Conservation (phyloP, 1,140 invertebrate genomes). For the Oedothorax gibbosus region DNA sequence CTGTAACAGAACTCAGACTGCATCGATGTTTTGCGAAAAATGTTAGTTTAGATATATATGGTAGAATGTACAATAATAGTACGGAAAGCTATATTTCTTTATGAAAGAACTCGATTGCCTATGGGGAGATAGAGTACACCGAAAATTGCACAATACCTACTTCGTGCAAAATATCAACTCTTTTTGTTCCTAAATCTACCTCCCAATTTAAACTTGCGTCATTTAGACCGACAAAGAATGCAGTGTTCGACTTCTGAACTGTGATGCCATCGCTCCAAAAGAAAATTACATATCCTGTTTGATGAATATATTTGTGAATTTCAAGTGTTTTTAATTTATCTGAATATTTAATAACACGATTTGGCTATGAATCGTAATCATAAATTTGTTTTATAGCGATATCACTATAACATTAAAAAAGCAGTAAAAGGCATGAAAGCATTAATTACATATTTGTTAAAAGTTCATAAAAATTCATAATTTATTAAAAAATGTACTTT, state of each 20-base stretch:
- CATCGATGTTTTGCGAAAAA: no score
- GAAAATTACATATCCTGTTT: conserved; percentile 52
- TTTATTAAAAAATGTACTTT: no score
- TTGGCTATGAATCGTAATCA: not conserved
- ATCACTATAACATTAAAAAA: no score
- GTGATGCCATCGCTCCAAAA: conserved; percentile 19
- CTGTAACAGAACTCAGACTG: not conserved
- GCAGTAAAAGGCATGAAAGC: no score
- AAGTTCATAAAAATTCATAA: no score
- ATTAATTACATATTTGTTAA: no score
- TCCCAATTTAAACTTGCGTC: conserved; percentile 34
- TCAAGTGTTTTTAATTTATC: not conserved
- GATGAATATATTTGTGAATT: conserved; percentile 31
- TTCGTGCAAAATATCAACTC: conserved; percentile 10
- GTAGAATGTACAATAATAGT: not conserved
- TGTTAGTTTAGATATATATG: no score
- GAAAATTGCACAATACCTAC: not conserved
- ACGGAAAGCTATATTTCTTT: not conserved
- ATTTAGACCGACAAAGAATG: conserved; percentile 7
- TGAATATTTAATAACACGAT: not conserved
- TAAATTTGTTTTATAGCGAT: no score
- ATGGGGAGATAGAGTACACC: no score
- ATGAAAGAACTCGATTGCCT: not conserved
- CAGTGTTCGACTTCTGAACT: conserved; percentile 21
- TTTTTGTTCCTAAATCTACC: conserved; percentile 44